Conservation (phyloP, 2,797 vertebrate species). For the Catharus ustulatus region DNA sequence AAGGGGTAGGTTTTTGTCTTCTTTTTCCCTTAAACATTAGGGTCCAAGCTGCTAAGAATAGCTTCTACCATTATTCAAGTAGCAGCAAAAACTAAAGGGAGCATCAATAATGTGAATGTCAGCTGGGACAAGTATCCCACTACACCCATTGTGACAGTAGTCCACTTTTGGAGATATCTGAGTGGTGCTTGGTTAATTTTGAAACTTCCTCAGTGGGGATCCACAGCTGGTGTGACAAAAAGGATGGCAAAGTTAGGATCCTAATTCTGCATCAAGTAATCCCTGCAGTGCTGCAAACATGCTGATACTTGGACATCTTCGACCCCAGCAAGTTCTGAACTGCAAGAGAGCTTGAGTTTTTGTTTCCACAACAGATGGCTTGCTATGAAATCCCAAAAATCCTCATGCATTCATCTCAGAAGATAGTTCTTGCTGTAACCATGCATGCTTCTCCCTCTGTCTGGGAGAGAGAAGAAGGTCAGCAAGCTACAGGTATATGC, state of each 20-base stretch:
- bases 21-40: background rate
- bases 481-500: background rate
- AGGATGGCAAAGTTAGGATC: background rate
- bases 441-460: background rate
- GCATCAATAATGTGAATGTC: background rate
- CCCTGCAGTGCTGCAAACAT: background rate
- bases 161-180: background rate
- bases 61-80: constrained; percentile 2
- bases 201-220: background rate
- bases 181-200: background rate
- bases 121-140: background rate
- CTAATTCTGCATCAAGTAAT: background rate
- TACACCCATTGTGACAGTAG: background rate
- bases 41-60: constrained; percentile 45
- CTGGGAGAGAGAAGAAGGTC: background rate
- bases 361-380: constrained; percentile 35
- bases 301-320: background rate
- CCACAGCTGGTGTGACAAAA: background rate
- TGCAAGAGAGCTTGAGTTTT: background rate
- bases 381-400: constrained; percentile 14
- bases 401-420: background rate
- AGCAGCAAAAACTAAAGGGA: constrained; percentile 13
- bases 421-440: background rate
- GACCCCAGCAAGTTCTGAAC: background rate
- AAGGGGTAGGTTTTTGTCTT: background rate